Percentiles rank a stretch among this genome's conserved stretches.
phyloP scores from a whole-genome alignment of 2,888 invertebrate species.

The Pantelozetes paolii region DNA sequence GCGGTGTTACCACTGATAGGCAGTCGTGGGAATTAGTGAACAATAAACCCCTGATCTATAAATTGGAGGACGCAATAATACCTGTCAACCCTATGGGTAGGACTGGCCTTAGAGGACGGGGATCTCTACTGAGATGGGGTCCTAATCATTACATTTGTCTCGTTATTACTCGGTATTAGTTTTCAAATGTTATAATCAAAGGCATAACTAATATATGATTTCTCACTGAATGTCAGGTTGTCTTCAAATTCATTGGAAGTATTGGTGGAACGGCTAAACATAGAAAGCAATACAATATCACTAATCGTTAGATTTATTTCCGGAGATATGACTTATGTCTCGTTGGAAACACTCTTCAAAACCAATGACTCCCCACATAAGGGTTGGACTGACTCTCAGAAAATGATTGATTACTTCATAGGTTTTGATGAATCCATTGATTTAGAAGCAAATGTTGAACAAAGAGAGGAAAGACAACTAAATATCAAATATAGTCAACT shows the following conservation, averaged over 20 bases:
- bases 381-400: background rate
- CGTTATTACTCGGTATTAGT: constrained; percentile 51
- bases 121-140: constrained; percentile 53
- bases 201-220: background rate
- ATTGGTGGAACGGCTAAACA: background rate
- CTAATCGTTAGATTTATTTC: background rate
- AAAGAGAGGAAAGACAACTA: no score
- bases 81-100: constrained; percentile 52
- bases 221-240: background rate
- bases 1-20: constrained; percentile 48
- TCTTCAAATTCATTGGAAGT: background rate
- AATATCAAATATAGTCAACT: constrained; percentile 50
- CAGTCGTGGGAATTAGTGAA: constrained; percentile 48
- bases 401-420: constrained; percentile 5
- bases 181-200: background rate
- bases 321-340: background rate
- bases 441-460: no score
- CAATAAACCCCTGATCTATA: constrained; percentile 46
- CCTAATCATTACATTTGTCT: constrained; percentile 53
- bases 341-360: background rate
- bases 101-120: constrained; percentile 52
- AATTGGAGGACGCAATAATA: constrained; percentile 47
- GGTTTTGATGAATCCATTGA: background rate
- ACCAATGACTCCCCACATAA: background rate
- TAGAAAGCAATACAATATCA: background rate